Evolutionary conservation across 2,797 vertebrate genomes (phyloP), one percentile per base, ranked within the genome.

Genomic region (Champsocephalus gunnari): DNA sequence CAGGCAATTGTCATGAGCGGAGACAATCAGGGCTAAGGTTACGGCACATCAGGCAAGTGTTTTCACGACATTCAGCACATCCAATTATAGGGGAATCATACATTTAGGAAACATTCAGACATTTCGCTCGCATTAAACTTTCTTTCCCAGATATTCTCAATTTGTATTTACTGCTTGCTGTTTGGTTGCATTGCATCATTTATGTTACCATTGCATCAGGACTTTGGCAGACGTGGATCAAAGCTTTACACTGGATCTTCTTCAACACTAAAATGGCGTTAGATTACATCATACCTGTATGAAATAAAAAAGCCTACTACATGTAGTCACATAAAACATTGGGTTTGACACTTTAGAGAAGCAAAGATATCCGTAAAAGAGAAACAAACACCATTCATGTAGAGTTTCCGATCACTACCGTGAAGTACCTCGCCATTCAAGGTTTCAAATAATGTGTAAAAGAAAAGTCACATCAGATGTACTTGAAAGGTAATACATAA

Each of bases 11-110:
- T 84, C 73, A 55, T 60, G 60, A 80, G 64, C 47, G 28, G 70
- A 88, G 84, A 89, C 87, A 88, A 92, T 93, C 86, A 89, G 63
- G 73, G 70, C 62, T 45, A 74, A 82, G 81, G 79, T 77, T 77
- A 62, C 24, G 24, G 80, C 81, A 79, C 82, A 80, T 89, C 75
- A 86, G 87, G 80, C 71, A 62, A 83, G 70, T 63, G 77, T 73
- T 72, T 69, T 84, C 80, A 71, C 60, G 77, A 80, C 85, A 88
- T 88, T 80, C 71, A 80, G 70, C 77, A 68, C 61, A 75, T 88
- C 74, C 77, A 84, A 85, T 91, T 81, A 89, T 83, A 74, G 71
- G 73, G 58, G 38, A 85, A 76, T 86, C 75, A 82, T 87, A 81
- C 63, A 73, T 82, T 85, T 63, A 60, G 19, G 83, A 82, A 80